Conservation (phyloP, 2,113 vertebrate species). For the Uria aalge region DNA sequence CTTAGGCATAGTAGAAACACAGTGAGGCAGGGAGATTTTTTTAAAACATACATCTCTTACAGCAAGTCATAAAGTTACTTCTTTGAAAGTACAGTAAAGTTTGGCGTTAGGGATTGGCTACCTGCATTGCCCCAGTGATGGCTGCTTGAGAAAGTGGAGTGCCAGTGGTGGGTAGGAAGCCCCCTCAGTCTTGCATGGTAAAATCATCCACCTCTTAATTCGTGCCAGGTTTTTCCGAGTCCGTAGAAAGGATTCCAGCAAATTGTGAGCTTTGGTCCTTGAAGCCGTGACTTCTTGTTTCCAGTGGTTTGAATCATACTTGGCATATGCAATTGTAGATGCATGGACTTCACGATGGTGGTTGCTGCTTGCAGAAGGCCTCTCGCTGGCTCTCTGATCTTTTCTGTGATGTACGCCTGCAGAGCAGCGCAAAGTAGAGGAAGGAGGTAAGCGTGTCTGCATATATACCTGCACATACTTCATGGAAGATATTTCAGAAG, state of each 20-base stretch:
- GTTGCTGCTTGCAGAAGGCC: background rate
- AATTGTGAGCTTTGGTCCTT: background rate
- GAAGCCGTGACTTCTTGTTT: background rate
- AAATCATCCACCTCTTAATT: background rate
- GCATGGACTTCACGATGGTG: accelerated
- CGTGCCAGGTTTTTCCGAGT: background rate
- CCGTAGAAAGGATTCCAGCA: background rate
- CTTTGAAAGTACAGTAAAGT: background rate
- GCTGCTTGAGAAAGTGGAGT: background rate
- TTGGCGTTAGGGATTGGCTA: too few species aligned
- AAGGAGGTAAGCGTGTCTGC: background rate
- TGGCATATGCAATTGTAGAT: background rate
- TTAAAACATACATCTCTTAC: background rate
- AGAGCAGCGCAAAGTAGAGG: background rate
- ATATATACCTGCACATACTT: accelerated
- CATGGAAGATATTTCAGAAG: background rate
- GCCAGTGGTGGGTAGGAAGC: background rate
- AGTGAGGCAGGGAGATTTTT: background rate
- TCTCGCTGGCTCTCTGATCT: background rate
- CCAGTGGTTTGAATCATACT: background rate
- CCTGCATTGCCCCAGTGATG: background rate
- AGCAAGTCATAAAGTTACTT: background rate
- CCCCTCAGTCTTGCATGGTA: background rate
- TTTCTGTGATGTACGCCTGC: accelerated
- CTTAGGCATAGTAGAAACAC: background rate